Evolutionary conservation across 2,113 vertebrate species (phyloP).

Genomic region (Phocoena sinus): DNA sequence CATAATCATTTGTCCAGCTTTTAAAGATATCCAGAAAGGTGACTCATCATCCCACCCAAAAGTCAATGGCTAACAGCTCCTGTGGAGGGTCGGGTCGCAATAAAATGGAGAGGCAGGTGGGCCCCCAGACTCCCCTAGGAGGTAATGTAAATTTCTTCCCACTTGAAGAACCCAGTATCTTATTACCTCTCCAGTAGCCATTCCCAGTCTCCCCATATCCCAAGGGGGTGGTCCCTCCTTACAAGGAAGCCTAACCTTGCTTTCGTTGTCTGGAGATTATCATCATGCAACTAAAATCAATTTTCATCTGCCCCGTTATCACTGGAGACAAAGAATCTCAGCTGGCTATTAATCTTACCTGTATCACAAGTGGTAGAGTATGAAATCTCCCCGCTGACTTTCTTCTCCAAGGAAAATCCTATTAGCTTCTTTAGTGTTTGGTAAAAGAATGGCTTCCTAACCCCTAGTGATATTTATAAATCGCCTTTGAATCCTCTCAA

Average conservation of each 20-base stretch:
- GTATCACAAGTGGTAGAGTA: not conserved
- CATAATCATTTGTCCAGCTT: not conserved
- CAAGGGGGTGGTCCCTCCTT: not conserved
- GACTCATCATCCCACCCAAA: not conserved
- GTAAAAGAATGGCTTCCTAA: not conserved
- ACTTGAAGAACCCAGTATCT: not conserved
- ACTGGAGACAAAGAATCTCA: not conserved
- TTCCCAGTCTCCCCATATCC: not conserved
- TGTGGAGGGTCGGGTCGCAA: not conserved
- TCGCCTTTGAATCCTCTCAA: slow-evolving; percentile 3
- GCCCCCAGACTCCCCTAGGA: not conserved
- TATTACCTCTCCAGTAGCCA: not conserved
- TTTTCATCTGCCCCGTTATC: not conserved
- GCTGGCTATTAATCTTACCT: not conserved
- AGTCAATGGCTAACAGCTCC: not conserved
- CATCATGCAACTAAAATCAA: not conserved
- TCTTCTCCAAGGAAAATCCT: not conserved
- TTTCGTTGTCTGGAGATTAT: not conserved
- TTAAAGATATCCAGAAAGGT: not conserved
- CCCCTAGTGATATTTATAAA: not conserved
- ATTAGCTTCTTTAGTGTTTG: not conserved
- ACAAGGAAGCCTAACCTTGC: not conserved
- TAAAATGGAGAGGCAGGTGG: not conserved
- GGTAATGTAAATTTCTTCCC: not conserved
- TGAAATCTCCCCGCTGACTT: not conserved